Evolutionary conservation across 2,113 vertebrate genomes (phyloP), one percentile per base, ranked within the genome.

Genomic region (Bombycilla garrulus): DNA sequence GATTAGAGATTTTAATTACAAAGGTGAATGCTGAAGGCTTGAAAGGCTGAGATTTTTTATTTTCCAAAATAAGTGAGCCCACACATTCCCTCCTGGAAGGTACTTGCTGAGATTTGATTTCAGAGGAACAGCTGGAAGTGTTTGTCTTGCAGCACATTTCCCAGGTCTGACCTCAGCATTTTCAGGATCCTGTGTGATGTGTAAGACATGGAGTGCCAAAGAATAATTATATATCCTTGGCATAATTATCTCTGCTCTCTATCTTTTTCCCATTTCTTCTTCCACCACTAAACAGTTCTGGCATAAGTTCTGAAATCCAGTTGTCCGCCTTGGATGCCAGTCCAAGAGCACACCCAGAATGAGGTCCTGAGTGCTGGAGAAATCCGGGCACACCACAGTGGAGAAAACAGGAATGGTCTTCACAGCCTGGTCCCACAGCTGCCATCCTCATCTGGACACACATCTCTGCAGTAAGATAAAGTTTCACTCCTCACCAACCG

Each of bases 61-160:
- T 92, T 86, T 86, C 44, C 56, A 93, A 93, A 93, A 60, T 29
- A 92, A 86, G 60, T 51, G 88, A 90, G 54, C 62, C 61, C 67
- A 82, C 88, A 62, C 29, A 1, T 82, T 86, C 71, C 84, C 3
- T 42, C 66, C 86, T 87, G 51, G 71, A 93, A 94, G 92, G 86
- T 86, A 92, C 82, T 91, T 88, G 73, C 66, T 87, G 81, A 86
- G 78, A 90, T 93, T 66, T 90, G 72, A 80, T 94, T 67, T 89
- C 88, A 87, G 74, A 73, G 38, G 56, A 93, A 93, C 88, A 87
- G 95, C 92, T 91, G 86, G 92, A 96, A 94, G 66, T 72, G 70
- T 92, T 96, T 93, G 79, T 86, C 92, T 93, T 74, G 56, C 60
- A 92, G 88, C 67, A 95, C 61, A 67, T 88, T 94, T 91, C 79